Percentiles rank a stretch among this genome's conserved stretches.
Conservation (phyloP, 1,140 invertebrate species). For the Calliphora vicina region DNA sequence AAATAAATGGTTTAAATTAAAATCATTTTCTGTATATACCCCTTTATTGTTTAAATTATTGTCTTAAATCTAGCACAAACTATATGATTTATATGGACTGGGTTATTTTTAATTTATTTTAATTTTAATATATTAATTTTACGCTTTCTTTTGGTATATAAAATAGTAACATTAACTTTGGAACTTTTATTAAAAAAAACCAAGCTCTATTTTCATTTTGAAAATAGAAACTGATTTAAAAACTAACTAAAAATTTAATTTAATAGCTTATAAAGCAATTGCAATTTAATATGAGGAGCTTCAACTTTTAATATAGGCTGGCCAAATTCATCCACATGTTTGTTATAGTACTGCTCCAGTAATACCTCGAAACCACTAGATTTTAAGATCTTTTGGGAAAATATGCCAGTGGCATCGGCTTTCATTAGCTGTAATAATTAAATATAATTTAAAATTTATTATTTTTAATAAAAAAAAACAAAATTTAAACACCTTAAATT, state of each 20-base stretch:
- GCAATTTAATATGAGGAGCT: constrained; percentile 71
- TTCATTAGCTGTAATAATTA: constrained; percentile 71
- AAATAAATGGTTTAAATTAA: too few species aligned
- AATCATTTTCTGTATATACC: too few species aligned
- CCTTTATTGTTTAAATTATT: not conserved
- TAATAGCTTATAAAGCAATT: constrained; percentile 66
- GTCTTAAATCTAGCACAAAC: constrained; percentile 6
- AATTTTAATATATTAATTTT: not conserved
- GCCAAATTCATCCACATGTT: constrained; percentile 69
- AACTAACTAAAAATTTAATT: constrained; percentile 16
- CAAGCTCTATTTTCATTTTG: too few species aligned
- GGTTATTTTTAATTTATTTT: not conserved
- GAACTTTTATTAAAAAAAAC: constrained; percentile 1
- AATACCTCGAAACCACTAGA: constrained; percentile 72
- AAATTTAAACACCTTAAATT: constrained; percentile 80
- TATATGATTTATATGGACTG: constrained; percentile 7
- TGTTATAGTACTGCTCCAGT: constrained; percentile 71
- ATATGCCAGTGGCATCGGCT: constrained; percentile 79
- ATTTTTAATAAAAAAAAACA: constrained; percentile 21
- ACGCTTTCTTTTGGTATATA: not conserved
- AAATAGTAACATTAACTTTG: constrained; percentile 6
- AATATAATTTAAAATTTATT: not conserved
- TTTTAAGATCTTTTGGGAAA: constrained; percentile 76
- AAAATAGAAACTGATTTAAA: too few species aligned
- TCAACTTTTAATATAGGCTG: constrained; percentile 67